Base-by-base conservation (phyloP, 2,113 vertebrate species). In the Gavialis gangeticus region DNA sequence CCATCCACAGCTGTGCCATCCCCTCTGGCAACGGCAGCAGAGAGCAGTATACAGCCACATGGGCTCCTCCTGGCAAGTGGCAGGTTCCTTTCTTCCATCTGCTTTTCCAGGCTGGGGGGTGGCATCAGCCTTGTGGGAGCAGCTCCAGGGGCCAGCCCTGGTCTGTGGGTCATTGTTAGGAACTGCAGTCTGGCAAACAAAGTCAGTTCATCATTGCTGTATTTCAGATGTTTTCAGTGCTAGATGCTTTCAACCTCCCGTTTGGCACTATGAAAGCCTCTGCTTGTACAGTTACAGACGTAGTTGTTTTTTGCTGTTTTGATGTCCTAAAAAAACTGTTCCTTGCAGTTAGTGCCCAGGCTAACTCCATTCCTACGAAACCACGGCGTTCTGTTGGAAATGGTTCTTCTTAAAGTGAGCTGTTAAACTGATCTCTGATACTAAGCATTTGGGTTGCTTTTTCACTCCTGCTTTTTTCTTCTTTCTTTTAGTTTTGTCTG, bases 51-150 rank as follows among this genome's bases (percentile, higher is more conserved):
- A 12, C 67, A 18, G 21, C 34, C 37, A 22, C 0, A 2, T 78
- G 55, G 0, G 3, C 16, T 30, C 2, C 25, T 56, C 54, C 22
- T 27, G 1, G 22, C 34, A 10, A 37, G 46, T 22, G 27, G 0
- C 12, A 10, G 55, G 2, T 56, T 22, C 60, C 34, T 9, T 9
- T 15, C 69, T n/a, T 0, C 11, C 3, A 0, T 2, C 34, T 73
- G 21, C 69, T 46, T 46, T 73, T 73, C 46, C 21, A 73, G 55
- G 28, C 55, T 28, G 8, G 56, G 1, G 28, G 46, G 46, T 46
- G 46, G 46, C 46, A 46, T 46, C 46, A 46, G 46, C 46, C 8
- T 46, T 9, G 9, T 46, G 46, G 46, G 46, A 46, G 46, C 46
- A 46, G 46, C 46, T 46, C 46, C 6, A 0, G n/a, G 22, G 79